Base-by-base conservation (phyloP, 2,797 vertebrate species). In the Dendrocincla fuliginosa region DNA sequence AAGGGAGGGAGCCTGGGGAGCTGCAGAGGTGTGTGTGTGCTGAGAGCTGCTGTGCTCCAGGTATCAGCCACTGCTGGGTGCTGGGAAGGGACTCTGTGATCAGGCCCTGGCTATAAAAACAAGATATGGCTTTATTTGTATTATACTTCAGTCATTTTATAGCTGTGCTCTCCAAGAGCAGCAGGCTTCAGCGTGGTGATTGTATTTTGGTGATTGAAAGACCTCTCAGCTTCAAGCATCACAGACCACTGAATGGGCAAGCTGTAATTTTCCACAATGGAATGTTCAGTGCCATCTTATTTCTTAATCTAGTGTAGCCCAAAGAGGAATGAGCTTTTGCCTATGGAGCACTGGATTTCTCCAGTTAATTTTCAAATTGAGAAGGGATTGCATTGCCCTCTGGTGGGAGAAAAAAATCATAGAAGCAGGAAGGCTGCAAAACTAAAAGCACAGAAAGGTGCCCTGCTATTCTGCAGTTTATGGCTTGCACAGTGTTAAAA, bases 381-480 rank as follows among this genome's bases (percentile, higher is more conserved):
- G 91, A 96, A 92, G 89, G 94, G 42, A 71, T 83, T 67, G 74
- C 76, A 95, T 86, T 92, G 96, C 97, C 97, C 97, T 97, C 98
- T 98, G 90, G 95, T 97, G 98, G 97, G 86, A 22, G 90, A 88
- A 82, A 39, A 75, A 59, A 32, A 30, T 64, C 80, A 46, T 39
- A 87, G 86, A 24, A 84, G 71, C 84, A 84, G 50, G 47, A 74
- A 81, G 28, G 60, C 87, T 93, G 35, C 75, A 68, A 92, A 88
- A n/a, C 33, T 41, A 9, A 63, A 80, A 82, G 9, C 41, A 44
- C 70, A 23, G 16, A 65, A 76, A 70, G 56, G 15, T 87, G 46
- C 52, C 63, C 52, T 76, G 69, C 73, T 90, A 41, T 87, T 87
- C 59, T 56, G 37, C 57, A 90, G 78, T 44, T 46, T 47, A 37